phyloP scores from a whole-genome alignment of 2,113 vertebrate genomes.

The Nibea albiflora region DNA sequence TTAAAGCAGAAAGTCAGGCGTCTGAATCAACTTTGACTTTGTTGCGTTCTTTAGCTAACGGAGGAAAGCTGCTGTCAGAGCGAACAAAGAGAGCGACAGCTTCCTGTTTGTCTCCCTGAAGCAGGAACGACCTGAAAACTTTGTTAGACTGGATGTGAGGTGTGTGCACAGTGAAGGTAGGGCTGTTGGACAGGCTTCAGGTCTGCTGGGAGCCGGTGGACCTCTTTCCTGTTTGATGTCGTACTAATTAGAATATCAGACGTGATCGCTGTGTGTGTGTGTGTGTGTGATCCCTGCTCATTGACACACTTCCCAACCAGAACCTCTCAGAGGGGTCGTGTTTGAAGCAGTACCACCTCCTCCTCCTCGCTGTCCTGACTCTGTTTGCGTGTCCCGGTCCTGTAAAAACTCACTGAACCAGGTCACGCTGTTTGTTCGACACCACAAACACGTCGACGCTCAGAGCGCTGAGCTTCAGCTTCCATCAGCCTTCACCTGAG shows the following conservation, averaged over 20 bases:
- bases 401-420: conserved; percentile 42
- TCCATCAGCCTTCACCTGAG: neutral
- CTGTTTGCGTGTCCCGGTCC: conserved; percentile 44
- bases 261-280: conserved; percentile 38
- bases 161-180: conserved; percentile 46
- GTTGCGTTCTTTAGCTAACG: too few species aligned
- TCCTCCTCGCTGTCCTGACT: conserved; percentile 54
- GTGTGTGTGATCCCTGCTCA: conserved; percentile 35
- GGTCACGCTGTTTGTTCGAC: too few species aligned
- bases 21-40: too few species aligned
- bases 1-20: too few species aligned
- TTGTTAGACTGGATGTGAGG: neutral
- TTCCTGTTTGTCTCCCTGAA: neutral
- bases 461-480: neutral
- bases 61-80: neutral
- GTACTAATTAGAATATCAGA: conserved; percentile 75
- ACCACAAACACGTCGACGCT: too few species aligned
- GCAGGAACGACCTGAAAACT: conserved; percentile 44
- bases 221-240: conserved; percentile 75
- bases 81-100: conserved; percentile 6
- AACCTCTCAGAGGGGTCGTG: conserved; percentile 54
- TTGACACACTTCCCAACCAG: conserved; percentile 68
- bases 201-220: conserved; percentile 65
- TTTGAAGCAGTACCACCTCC: conserved; percentile 60
- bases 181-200: conserved; percentile 67